Base-by-base conservation (phyloP, 2,797 vertebrate species). In the Tachyglossus aculeatus region DNA sequence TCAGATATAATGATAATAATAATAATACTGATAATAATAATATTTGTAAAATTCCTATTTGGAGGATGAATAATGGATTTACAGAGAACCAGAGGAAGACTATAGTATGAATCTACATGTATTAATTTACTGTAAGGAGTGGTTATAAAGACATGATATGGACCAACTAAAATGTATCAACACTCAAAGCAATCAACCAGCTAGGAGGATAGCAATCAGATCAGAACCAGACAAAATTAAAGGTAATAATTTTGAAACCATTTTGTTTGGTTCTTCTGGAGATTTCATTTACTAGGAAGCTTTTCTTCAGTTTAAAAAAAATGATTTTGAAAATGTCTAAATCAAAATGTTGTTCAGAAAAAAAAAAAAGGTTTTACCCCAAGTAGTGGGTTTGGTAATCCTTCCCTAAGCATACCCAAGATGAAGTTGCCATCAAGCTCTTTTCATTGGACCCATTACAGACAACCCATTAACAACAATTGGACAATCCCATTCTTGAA, bases 391-490 rank as follows among this genome's bases (percentile, higher is more conserved):
- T 48, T 31, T 29, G 16, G 18, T 13, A 19, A 60, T 63, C 64
- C 22, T 29, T 73, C 71, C 64, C 34, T 36, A 29, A 61, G 10
- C 16, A 37, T 16, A 60, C 34, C 67, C n/a, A 43, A 65, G 45
- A 66, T 68, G 75, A 59, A 66, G 34, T 22, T 4, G 32, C 9
- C 4, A 22, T 34, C 37, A 40, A 53, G 24, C 57, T 9, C 39
- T 51, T 44, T 71, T 78, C 58, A 52, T 57, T 22, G 22, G 44
- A 7, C 7, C 41, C 74, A 73, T 81, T 78, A 64, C 44, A 83
- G 69, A 71, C 80, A 66, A 81, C 45, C 77, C 59, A 76, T 84
- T 71, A 86, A 54, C 58, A 77, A 60, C 43, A 82, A 86, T 77
- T 83, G 54, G 87, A 29, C 52, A 77, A 33, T 59, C 15, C 61